Percentiles rank a stretch among this genome's conserved stretches.
phyloP scores from a whole-genome alignment of 2,888 invertebrate genomes.

The Calameuta idolon region DNA sequence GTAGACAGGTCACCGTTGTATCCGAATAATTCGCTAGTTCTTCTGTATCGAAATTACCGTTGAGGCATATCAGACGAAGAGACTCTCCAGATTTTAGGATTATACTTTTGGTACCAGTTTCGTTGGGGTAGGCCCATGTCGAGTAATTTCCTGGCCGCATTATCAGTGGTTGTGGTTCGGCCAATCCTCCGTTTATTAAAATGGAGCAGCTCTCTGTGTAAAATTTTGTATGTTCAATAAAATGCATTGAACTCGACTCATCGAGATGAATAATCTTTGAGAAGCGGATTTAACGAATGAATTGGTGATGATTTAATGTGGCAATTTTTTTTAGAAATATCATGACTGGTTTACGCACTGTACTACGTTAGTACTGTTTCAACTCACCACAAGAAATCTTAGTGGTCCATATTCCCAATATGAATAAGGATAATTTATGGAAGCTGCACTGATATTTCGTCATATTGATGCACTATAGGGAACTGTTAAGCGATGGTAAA shows the following conservation, averaged over 20 bases:
- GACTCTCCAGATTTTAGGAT: constrained; percentile 22
- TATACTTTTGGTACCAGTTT: constrained; percentile 20
- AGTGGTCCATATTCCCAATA: neutral
- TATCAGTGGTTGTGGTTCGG: constrained; percentile 30
- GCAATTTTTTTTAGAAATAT: too few relatives aligned
- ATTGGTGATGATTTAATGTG: too few relatives aligned
- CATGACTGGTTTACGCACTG: too few relatives aligned
- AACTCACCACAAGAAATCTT: neutral
- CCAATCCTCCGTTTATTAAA: constrained; percentile 27
- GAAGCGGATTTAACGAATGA: too few relatives aligned
- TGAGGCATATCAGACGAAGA: constrained; percentile 30
- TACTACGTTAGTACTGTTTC: neutral
- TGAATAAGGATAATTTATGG: neutral
- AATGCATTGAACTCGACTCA: neutral
- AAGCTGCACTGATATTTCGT: neutral
- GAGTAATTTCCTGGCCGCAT: constrained; percentile 13
- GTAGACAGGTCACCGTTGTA: constrained; percentile 28
- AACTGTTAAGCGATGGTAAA: neutral
- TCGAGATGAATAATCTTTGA: neutral
- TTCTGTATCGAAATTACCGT: constrained; percentile 11
- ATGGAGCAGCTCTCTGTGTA: constrained; percentile 21
- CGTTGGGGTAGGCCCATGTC: constrained; percentile 26
- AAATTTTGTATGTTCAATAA: neutral
- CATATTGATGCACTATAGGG: neutral
- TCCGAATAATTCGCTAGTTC: constrained; percentile 11